Conservation (phyloP, 2,113 vertebrate species). For the Elephantulus edwardii region DNA sequence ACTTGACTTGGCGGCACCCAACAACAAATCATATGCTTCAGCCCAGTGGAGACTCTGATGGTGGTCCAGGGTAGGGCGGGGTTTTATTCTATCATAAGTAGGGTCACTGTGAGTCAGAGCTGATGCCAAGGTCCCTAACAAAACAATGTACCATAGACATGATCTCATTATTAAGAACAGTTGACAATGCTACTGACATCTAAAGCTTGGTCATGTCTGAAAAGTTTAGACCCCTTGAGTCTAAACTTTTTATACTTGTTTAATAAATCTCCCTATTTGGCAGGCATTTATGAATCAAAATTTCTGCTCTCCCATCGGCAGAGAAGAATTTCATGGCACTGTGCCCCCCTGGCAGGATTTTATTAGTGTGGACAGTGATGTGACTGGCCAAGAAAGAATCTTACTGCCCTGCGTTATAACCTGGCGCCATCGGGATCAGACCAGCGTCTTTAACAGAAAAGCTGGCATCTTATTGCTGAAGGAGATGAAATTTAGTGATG, state of each 20-base stretch:
- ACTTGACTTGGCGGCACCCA: too few relatives aligned
- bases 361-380: neutral
- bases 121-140: too few relatives aligned
- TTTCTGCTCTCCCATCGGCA: neutral
- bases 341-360: neutral
- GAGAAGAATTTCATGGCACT: neutral
- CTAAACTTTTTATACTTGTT: neutral
- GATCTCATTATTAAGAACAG: neutral
- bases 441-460: slow-evolving; percentile 15
- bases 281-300: neutral
- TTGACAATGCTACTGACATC: neutral
- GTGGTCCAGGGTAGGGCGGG: too few relatives aligned
- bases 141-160: neutral
- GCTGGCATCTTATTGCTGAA: neutral
- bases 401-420: neutral
- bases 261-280: neutral
- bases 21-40: too few relatives aligned
- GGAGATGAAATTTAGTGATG: slow-evolving; percentile 47
- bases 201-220: neutral
- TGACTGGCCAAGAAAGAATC: slow-evolving; percentile 4
- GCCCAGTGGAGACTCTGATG: too few relatives aligned
- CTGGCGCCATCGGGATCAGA: neutral
- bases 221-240: neutral
- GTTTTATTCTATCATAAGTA: too few relatives aligned
- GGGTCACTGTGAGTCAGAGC: too few relatives aligned